phyloP scores from a whole-genome alignment of 1,140 invertebrate species.

The Cataglyphis hispanica region DNA sequence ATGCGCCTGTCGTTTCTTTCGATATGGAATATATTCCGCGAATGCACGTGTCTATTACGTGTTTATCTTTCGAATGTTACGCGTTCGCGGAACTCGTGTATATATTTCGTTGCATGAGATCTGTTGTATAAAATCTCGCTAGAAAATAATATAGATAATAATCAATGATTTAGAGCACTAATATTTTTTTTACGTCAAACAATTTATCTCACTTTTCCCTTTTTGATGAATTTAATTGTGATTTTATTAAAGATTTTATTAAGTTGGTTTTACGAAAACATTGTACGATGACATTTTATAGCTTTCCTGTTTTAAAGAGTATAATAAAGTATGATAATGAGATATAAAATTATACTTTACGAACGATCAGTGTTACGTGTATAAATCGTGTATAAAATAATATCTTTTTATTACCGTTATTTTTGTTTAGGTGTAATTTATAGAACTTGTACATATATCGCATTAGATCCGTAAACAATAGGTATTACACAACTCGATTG shows the following conservation, averaged over 20 bases:
- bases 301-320: background rate
- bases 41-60: slow-evolving; percentile 9
- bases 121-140: background rate
- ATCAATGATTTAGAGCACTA: background rate
- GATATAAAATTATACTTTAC: no score
- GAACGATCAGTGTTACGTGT: background rate
- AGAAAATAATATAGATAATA: background rate
- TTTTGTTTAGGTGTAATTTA: background rate
- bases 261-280: background rate
- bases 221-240: background rate
- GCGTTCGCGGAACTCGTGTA: background rate
- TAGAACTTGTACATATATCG: background rate
- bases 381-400: background rate
- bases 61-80: slow-evolving; percentile 28
- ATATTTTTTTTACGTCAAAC: background rate
- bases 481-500: slow-evolving; percentile 14
- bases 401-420: no score
- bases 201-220: background rate
- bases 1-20: slow-evolving; percentile 23
- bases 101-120: background rate
- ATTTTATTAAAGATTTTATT: background rate
- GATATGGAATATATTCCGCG: slow-evolving; percentile 22
- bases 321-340: no score
- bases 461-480: background rate
- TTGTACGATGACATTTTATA: background rate